These are phyloP conservation scores for Aselliscus stoliczkanus DNA, from an alignment of 2,797 vertebrate genomes.

Conservation along the genomic window DNA sequence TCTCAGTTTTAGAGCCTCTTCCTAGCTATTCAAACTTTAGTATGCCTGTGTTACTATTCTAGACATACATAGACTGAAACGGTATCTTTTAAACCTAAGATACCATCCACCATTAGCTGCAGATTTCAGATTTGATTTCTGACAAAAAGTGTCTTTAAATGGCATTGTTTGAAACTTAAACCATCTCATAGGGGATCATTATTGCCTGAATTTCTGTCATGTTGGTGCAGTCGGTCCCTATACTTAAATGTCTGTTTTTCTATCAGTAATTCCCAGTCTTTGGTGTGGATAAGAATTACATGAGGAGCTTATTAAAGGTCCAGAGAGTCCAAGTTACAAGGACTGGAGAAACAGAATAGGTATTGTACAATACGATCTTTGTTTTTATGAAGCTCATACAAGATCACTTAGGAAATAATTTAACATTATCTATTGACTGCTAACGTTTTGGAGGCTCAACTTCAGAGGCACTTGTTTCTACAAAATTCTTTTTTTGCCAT, in stretches of 20 bases:
- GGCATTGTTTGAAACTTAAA: neutral
- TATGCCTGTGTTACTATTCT: neutral
- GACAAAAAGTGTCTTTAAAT: neutral
- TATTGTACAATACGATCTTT: neutral
- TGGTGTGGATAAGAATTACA: neutral
- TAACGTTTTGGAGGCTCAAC: slow-evolving; percentile 3
- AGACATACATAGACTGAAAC: neutral
- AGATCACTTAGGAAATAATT: neutral
- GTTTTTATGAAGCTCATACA: neutral
- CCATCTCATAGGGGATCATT: neutral
- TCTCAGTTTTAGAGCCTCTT: slow-evolving; percentile 21
- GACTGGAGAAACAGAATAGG: neutral
- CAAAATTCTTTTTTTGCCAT: neutral
- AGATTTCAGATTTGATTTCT: neutral
- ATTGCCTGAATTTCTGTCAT: neutral
- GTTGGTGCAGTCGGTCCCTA: neutral
- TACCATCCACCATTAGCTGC: neutral
- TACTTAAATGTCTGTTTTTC: neutral
- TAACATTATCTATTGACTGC: neutral
- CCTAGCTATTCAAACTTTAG: neutral
- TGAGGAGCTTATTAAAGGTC: neutral
- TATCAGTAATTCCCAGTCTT: neutral
- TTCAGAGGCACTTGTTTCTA: neutral
- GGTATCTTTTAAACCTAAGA: neutral
- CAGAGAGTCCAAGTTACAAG: neutral